A percentile compares a stretch with the other conserved stretches of the same genome.
Conservation (phyloP, 2,888 invertebrate species). For the Eristalis tenax region DNA sequence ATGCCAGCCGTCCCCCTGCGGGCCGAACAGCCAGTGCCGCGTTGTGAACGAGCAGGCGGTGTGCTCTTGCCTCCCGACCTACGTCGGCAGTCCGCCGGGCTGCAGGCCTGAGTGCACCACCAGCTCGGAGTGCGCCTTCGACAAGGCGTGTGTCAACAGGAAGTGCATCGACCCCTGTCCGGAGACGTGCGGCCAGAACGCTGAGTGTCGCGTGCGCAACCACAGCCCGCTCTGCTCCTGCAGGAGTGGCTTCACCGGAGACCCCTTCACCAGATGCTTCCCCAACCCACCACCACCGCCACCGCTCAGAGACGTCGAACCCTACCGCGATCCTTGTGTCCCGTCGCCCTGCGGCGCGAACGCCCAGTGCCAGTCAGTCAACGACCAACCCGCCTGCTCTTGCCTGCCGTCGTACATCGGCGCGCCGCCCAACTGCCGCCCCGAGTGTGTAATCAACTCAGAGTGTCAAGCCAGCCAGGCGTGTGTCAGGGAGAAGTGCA, state of each 20-base stretch:
- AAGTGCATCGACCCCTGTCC: constrained; percentile 88
- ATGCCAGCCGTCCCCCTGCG: constrained; percentile 85
- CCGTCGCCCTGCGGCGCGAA: constrained; percentile 87
- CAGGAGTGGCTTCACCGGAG: constrained; percentile 85
- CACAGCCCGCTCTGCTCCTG: constrained; percentile 90
- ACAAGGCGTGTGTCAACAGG: constrained; percentile 85
- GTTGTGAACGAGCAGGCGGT: constrained; percentile 83
- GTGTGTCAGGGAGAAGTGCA: constrained; percentile 86
- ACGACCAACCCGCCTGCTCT: constrained; percentile 84
- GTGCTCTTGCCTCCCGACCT: constrained; percentile 85
- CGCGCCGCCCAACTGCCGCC: constrained; percentile 86
- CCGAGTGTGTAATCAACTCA: constrained; percentile 86
- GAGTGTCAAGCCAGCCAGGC: constrained; percentile 86
- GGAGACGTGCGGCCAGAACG: constrained; percentile 88
- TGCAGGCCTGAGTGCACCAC: constrained; percentile 90
- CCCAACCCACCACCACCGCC: constrained; percentile 75
- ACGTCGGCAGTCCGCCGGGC: constrained; percentile 86
- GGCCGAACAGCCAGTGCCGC: constrained; percentile 85
- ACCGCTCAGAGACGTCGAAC: constrained; percentile 71
- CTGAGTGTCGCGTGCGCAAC: constrained; percentile 82
- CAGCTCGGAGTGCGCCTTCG: constrained; percentile 85
- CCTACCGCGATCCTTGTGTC: constrained; percentile 83
- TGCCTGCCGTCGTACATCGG: constrained; percentile 85
- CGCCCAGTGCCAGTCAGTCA: constrained; percentile 83
- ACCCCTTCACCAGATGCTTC: constrained; percentile 85